Evolutionary conservation across 2,888 invertebrate genomes (phyloP).

Genomic region (Orthonevra nobilis): DNA sequence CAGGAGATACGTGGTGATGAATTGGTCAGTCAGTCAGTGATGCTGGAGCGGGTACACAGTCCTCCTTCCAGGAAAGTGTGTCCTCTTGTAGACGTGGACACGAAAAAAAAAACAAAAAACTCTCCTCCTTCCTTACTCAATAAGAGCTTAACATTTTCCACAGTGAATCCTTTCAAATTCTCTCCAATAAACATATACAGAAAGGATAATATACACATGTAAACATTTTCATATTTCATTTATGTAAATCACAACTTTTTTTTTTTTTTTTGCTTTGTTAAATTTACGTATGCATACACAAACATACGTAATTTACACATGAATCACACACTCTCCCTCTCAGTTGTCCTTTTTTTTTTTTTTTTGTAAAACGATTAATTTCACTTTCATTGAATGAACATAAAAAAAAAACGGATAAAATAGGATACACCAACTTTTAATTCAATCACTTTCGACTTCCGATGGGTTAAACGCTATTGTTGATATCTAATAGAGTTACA

Average conservation of each 20-base stretch:
- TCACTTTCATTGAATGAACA: conserved; percentile 46
- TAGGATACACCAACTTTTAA: conserved; percentile 13
- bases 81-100: conserved; percentile 17
- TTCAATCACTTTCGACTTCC: conserved; percentile 5
- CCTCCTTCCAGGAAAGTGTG: conserved; percentile 22
- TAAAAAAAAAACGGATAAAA: conserved; percentile 6
- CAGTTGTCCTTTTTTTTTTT: conserved; percentile 44
- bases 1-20: conserved; percentile 19
- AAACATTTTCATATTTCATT: conserved; percentile 1
- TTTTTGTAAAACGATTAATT: conserved; percentile 14
- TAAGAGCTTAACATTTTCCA: conserved; percentile 25
- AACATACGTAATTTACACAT: conserved; percentile 42
- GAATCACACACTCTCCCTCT: conserved; percentile 30
- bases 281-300: conserved; percentile 34
- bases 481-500: conserved; percentile 17
- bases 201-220: conserved; percentile 14
- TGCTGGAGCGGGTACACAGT: too few relatives aligned
- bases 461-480: conserved; percentile 2
- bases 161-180: conserved; percentile 30
- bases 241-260: conserved; percentile 28
- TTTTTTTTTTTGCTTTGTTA: conserved; percentile 31
- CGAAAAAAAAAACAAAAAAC: conserved; percentile 3
- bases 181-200: too few relatives aligned
- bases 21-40: too few relatives aligned
- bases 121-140: conserved; percentile 5